phyloP scores from a whole-genome alignment of 2,888 invertebrate genomes.

The Eristalis tenax region DNA sequence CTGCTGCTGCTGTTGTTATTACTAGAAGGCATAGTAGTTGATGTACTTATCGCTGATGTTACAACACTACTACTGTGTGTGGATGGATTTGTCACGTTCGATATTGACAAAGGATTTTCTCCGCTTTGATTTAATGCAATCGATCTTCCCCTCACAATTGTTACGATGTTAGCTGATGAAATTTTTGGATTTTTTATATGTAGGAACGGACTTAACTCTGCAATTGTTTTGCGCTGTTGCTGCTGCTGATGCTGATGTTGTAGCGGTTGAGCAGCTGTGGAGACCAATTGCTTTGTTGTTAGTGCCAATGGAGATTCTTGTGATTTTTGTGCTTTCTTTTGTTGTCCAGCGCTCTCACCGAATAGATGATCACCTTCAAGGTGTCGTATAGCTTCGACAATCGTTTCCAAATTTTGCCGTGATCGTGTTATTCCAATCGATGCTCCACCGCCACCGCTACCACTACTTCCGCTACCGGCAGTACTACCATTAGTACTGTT shows the following conservation, averaged over 20 bases:
- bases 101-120: slow-evolving; percentile 46
- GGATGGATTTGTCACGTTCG: slow-evolving; percentile 52
- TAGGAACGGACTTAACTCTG: slow-evolving; percentile 85
- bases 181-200: slow-evolving; percentile 83
- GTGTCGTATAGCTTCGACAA: slow-evolving; percentile 98
- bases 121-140: slow-evolving; percentile 73
- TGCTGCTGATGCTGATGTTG: slow-evolving; percentile 73
- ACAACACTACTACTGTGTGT: slow-evolving; percentile 63
- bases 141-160: slow-evolving; percentile 74
- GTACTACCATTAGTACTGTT: slow-evolving; percentile 59
- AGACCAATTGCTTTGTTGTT: slow-evolving; percentile 74
- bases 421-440: slow-evolving; percentile 84
- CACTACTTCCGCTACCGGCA: too few relatives aligned
- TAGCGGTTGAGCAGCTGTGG: slow-evolving; percentile 45
- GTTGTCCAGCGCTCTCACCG: slow-evolving; percentile 84
- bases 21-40: slow-evolving; percentile 63
- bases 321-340: slow-evolving; percentile 77
- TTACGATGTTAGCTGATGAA: slow-evolving; percentile 74
- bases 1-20: slow-evolving; percentile 71
- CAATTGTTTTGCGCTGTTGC: slow-evolving; percentile 82
- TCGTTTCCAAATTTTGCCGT: slow-evolving; percentile 97
- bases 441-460: too few relatives aligned
- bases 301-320: slow-evolving; percentile 80
- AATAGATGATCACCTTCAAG: slow-evolving; percentile 97
- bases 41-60: neutral